phyloP scores from a whole-genome alignment of 2,113 vertebrate species.

The Chelonoidis abingdonii region DNA sequence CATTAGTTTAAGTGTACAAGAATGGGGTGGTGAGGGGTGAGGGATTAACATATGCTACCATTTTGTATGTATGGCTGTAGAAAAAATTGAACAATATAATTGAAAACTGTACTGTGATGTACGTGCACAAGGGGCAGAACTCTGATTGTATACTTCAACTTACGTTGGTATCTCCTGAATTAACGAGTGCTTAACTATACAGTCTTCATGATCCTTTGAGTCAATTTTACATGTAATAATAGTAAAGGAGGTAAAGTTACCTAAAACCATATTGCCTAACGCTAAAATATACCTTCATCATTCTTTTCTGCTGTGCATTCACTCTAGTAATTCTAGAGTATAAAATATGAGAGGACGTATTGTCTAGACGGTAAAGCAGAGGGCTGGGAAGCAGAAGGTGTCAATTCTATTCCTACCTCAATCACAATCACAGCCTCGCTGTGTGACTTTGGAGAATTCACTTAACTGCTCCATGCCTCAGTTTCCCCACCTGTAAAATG shows the following conservation, averaged over 20 bases:
- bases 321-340: not conserved
- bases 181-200: not conserved
- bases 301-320: not conserved
- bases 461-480: not conserved
- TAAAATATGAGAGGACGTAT: not conserved
- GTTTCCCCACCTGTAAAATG: not conserved
- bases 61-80: slow-evolving; percentile 9
- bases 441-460: rapidly evolving
- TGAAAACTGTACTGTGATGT: slow-evolving; percentile 32
- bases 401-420: not conserved
- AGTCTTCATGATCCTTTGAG: slow-evolving; percentile 8
- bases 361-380: rapidly evolving
- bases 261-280: not conserved
- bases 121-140: not conserved
- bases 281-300: not conserved
- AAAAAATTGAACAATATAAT: not conserved
- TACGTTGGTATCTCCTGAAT: not conserved
- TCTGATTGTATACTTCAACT: not conserved
- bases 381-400: not conserved
- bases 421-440: not conserved
- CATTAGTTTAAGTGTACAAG: slow-evolving; percentile 45
- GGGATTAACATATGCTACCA: slow-evolving; percentile 48
- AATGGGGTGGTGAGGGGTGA: slow-evolving; percentile 61
- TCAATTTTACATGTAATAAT: not conserved
- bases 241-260: not conserved